Conservation (phyloP, 2,113 vertebrate species). For the Chlamydotis undulata region DNA sequence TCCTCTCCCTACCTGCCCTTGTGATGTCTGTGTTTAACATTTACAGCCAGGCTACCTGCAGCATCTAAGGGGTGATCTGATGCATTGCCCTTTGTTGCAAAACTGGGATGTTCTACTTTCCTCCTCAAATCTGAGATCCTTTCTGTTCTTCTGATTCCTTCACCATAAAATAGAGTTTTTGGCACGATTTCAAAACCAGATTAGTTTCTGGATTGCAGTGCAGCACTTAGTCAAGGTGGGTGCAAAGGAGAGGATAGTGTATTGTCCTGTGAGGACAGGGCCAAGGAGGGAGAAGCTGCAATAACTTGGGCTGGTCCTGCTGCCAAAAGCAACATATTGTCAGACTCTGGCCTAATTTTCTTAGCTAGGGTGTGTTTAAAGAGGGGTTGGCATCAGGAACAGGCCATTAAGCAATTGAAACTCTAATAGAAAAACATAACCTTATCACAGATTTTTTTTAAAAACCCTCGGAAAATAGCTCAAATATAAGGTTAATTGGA, state of each 20-base stretch:
- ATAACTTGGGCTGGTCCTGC: background rate
- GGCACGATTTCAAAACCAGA: background rate
- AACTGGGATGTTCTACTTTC: background rate
- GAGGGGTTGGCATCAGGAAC: constrained; percentile 37
- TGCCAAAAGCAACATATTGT: background rate
- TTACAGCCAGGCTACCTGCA: background rate
- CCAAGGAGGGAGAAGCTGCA: background rate
- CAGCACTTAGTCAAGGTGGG: background rate
- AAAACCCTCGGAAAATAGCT: constrained; percentile 77
- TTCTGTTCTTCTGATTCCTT: background rate
- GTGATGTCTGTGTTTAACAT: background rate
- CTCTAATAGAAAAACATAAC: constrained; percentile 73
- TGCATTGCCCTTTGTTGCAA: background rate
- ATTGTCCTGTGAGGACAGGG: background rate
- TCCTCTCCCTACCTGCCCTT: background rate
- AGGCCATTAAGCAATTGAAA: constrained; percentile 65
- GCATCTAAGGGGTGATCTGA: background rate
- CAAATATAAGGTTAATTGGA: constrained; percentile 91
- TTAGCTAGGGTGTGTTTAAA: constrained; percentile 16
- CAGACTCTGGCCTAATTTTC: background rate
- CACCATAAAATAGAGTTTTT: background rate
- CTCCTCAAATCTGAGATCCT: background rate
- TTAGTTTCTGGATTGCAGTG: background rate
- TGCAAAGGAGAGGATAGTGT: background rate
- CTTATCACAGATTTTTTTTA: constrained; percentile 76